Conservation (phyloP, 2,888 invertebrate genomes). For the Dioctria linearis region DNA sequence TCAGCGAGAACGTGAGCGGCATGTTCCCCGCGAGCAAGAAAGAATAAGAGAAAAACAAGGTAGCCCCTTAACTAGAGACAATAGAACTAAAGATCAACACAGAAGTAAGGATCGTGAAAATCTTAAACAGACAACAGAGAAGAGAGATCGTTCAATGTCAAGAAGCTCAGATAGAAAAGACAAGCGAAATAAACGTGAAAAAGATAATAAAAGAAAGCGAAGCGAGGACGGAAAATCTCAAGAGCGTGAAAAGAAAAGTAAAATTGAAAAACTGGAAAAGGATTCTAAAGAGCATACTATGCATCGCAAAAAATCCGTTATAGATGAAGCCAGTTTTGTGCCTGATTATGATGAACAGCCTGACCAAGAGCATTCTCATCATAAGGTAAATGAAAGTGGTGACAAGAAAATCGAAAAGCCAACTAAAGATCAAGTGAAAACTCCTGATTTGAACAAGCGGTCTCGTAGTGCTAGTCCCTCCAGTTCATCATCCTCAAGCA, state of each 20-base stretch:
- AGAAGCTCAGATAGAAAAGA: slow-evolving; percentile 64
- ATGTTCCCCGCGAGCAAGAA: slow-evolving; percentile 38
- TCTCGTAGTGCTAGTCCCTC: slow-evolving; percentile 76
- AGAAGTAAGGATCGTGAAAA: slow-evolving; percentile 18
- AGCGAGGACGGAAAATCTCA: slow-evolving; percentile 61
- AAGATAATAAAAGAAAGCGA: slow-evolving; percentile 57
- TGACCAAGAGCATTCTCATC: slow-evolving; percentile 70
- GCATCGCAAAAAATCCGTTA: slow-evolving; percentile 77
- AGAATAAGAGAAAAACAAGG: slow-evolving; percentile 40
- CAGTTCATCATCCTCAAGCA: slow-evolving; percentile 71
- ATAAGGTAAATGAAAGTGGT: slow-evolving; percentile 70
- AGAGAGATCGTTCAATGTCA: slow-evolving; percentile 55
- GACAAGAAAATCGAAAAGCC: slow-evolving; percentile 69
- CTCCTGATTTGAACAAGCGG: slow-evolving; percentile 72
- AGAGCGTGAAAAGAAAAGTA: slow-evolving; percentile 60
- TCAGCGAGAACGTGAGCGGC: slow-evolving; percentile 7
- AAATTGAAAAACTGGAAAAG: slow-evolving; percentile 58
- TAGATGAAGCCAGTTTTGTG: slow-evolving; percentile 83
- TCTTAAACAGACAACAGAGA: slow-evolving; percentile 21
- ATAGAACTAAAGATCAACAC: slow-evolving; percentile 17
- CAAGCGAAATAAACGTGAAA: slow-evolving; percentile 61
- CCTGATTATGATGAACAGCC: slow-evolving; percentile 82
- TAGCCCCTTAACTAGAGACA: slow-evolving; percentile 23
- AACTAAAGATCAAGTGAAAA: slow-evolving; percentile 55
- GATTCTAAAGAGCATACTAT: slow-evolving; percentile 61